Evolutionary conservation across 1,140 invertebrate species (phyloP).

Genomic region (Gonioctena quinquepunctata): DNA sequence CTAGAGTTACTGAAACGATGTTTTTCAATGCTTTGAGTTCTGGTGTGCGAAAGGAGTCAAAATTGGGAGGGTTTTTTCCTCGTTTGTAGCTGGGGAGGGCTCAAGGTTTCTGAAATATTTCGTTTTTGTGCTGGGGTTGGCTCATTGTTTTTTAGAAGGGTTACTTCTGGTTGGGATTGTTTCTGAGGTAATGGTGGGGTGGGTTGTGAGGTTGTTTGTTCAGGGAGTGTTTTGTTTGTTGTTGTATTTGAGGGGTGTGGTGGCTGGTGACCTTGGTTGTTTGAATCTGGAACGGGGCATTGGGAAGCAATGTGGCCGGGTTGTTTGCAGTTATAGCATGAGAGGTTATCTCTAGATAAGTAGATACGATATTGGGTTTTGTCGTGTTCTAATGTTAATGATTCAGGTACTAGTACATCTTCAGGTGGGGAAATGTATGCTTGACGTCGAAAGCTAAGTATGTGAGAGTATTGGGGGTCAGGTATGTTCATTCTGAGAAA

Average conservation of each 20-base stretch:
- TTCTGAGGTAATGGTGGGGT: not conserved
- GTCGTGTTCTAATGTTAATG: not conserved
- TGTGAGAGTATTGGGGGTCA: not conserved
- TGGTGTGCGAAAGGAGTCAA: not conserved
- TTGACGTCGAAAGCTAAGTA: not conserved
- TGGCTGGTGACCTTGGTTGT: not conserved
- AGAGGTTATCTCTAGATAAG: not conserved
- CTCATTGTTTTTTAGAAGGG: not conserved
- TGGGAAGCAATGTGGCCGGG: not conserved
- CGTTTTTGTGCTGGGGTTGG: not conserved
- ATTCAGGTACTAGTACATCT: not conserved
- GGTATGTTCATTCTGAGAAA: not conserved
- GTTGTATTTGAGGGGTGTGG: not conserved
- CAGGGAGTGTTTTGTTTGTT: not conserved
- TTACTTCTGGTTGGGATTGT: not conserved
- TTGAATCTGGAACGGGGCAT: not conserved
- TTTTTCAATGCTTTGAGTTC: not conserved
- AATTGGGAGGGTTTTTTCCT: not conserved
- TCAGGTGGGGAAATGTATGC: constrained; percentile 1
- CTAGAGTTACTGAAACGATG: not conserved
- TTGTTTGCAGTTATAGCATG: not conserved
- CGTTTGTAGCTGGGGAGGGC: too few relatives aligned
- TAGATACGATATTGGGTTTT: not conserved
- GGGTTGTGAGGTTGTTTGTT: not conserved
- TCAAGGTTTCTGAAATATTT: not conserved